Conservation (phyloP, 2,113 vertebrate genomes). For the Brevimyrus niger region DNA sequence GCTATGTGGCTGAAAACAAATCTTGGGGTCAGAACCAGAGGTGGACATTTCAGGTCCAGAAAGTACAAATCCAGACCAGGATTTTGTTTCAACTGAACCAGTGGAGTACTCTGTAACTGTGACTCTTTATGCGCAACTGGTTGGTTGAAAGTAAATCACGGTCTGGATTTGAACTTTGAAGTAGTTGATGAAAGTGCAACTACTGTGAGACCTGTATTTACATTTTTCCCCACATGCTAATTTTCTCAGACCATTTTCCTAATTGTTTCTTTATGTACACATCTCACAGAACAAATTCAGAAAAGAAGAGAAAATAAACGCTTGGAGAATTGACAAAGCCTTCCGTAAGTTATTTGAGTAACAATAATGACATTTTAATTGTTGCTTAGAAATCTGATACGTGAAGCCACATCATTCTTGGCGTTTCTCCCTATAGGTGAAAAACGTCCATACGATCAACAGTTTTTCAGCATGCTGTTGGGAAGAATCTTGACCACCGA, state of each 20-base stretch:
- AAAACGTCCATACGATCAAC: constrained; percentile 79
- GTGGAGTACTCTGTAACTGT: too few species aligned
- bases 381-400: not conserved
- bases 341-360: constrained; percentile 64
- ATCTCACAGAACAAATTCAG: constrained; percentile 74
- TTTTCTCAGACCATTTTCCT: not conserved
- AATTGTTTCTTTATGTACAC: not conserved
- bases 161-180: too few species aligned
- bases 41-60: too few species aligned
- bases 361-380: not conserved
- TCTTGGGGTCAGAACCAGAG: not conserved
- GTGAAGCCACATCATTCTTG: not conserved
- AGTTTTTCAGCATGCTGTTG: constrained; percentile 84
- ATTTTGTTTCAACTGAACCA: too few species aligned
- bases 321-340: constrained; percentile 83
- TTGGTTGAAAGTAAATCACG: too few species aligned
- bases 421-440: constrained; percentile 61
- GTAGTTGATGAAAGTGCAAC: not conserved
- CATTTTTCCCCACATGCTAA: not conserved
- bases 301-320: constrained; percentile 71
- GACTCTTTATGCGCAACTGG: too few species aligned
- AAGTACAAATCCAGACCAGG: too few species aligned
- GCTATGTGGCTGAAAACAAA: not conserved
- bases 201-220: not conserved
- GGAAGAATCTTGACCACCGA: constrained; percentile 76